phyloP scores from a whole-genome alignment of 2,113 vertebrate genomes.

The Ageneiosus marmoratus region DNA sequence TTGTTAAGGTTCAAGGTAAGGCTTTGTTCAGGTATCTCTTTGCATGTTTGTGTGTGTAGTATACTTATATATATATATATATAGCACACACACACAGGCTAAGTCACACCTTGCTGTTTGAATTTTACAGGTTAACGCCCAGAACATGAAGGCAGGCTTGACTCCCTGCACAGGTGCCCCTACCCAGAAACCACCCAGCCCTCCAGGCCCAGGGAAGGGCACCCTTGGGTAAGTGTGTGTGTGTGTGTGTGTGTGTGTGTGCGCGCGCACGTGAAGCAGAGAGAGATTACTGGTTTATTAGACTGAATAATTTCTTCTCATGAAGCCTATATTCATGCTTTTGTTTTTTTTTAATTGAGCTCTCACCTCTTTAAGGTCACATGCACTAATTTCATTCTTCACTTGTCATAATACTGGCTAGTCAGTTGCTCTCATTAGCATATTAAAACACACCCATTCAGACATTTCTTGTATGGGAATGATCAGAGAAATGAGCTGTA shows the following conservation, averaged over 20 bases:
- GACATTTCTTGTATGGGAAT: neutral
- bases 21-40: conserved; percentile 59
- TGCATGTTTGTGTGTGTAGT: conserved; percentile 24
- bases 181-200: conserved; percentile 97
- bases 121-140: conserved; percentile 86
- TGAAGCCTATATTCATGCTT: neutral
- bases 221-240: conserved; percentile 87
- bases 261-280: neutral
- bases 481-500: neutral
- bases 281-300: neutral
- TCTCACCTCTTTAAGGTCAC: neutral
- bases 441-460: neutral
- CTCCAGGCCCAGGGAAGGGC: conserved; percentile 93
- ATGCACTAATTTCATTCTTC: neutral
- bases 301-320: neutral
- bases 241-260: conserved; percentile 5
- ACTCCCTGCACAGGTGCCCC: conserved; percentile 94
- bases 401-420: neutral
- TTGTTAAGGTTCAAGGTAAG: conserved; percentile 99
- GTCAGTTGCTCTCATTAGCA: neutral
- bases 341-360: neutral
- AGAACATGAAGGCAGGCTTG: conserved; percentile 97
- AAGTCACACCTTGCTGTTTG: conserved; percentile 2
- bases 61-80: too few relatives aligned
- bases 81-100: neutral